Percentiles rank a stretch among this genome's conserved stretches.
These are phyloP conservation scores for Mastigias papua DNA, from an alignment of 30 jellyfish, hydroid and myxozoan species.

Conservation along the genomic window DNA sequence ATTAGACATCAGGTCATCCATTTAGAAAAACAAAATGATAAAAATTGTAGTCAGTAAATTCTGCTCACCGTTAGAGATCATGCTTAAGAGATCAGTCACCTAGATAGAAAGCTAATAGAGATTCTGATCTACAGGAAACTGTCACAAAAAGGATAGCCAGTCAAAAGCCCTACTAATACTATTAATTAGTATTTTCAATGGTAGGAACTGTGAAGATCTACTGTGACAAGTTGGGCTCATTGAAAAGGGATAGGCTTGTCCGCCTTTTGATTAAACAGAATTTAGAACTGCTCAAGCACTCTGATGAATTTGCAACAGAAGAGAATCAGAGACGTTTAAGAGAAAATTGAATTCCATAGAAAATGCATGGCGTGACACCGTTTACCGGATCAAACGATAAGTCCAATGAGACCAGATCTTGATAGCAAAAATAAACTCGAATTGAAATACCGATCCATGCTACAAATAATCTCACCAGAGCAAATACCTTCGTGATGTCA, in stretches of 20 bases:
- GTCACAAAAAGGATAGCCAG: neutral
- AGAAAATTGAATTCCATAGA: neutral
- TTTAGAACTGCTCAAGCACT: neutral
- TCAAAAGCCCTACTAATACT: neutral
- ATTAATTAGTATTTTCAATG: neutral
- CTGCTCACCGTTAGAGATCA: conserved; percentile 5
- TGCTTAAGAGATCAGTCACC: neutral
- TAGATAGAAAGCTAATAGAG: neutral
- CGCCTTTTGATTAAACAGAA: neutral
- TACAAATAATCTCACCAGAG: too few species aligned
- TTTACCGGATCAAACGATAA: too few species aligned
- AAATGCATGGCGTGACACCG: neutral
- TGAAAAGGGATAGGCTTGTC: neutral
- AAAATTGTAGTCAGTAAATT: neutral
- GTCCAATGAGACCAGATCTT: too few species aligned
- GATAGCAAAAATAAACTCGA: too few species aligned
- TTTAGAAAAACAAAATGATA: neutral
- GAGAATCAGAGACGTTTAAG: neutral
- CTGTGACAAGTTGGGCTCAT: neutral
- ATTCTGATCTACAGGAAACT: neutral
- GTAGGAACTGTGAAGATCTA: neutral
- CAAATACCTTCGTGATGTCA: too few species aligned
- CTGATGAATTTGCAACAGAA: neutral
- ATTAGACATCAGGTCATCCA: neutral
- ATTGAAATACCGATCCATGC: too few species aligned